A percentile compares a stretch with the other conserved stretches of the same genome.
These are phyloP conservation scores for Neodiprion pinetum DNA, from an alignment of 1,140 invertebrate species.

Conservation along the genomic window DNA sequence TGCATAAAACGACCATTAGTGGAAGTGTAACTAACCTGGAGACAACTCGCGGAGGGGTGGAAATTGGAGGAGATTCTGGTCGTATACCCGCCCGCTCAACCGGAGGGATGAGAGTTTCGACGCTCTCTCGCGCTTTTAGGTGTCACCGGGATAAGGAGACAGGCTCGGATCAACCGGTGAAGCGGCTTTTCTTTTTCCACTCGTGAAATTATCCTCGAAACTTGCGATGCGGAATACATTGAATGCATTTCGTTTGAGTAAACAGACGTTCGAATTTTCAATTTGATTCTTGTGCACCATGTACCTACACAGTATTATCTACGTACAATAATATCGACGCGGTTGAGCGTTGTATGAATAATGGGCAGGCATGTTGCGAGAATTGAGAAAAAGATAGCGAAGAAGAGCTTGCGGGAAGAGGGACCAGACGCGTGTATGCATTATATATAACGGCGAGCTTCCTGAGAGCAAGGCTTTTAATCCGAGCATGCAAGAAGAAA, in stretches of 20 bases:
- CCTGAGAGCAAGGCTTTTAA: conserved; percentile 48
- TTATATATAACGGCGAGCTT: background rate
- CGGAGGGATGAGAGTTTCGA: conserved; percentile 23
- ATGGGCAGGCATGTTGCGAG: too few relatives aligned
- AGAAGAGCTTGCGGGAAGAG: background rate
- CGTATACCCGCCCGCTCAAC: background rate
- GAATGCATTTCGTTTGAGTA: background rate
- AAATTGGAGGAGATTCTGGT: conserved; percentile 7
- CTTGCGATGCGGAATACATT: background rate
- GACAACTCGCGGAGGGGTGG: background rate
- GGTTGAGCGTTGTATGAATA: too few relatives aligned
- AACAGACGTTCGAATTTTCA: background rate
- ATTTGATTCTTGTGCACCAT: too few relatives aligned
- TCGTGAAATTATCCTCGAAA: background rate
- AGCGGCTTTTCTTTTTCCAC: background rate
- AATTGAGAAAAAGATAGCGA: background rate
- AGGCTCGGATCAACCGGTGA: background rate
- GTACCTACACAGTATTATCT: too few relatives aligned
- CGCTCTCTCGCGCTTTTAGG: too few relatives aligned
- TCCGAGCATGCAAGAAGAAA: conserved; percentile 47
- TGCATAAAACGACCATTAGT: conserved; percentile 24
- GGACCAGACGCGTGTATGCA: background rate
- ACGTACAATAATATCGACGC: too few relatives aligned
- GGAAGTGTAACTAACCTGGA: conserved; percentile 13
- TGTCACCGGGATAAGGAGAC: background rate